Percentiles rank a stretch among this genome's conserved stretches.
phyloP scores from a whole-genome alignment of 2,113 vertebrate species.

The Oxyura jamaicensis region DNA sequence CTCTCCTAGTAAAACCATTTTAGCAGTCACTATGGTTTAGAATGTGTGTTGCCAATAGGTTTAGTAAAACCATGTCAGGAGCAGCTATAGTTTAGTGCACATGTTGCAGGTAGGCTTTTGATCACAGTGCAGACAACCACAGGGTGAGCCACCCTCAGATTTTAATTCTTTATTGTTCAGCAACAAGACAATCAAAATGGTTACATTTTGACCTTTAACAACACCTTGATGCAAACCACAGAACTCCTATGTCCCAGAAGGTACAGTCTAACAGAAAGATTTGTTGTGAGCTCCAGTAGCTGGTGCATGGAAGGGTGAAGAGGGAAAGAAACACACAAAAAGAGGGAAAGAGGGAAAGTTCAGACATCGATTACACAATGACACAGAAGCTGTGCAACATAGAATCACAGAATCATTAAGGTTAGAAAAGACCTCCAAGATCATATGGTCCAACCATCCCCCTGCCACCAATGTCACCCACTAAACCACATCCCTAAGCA shows the following conservation, averaged over 20 bases:
- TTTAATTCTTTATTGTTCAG: neutral
- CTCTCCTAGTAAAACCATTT: neutral
- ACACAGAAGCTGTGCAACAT: neutral
- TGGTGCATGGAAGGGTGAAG: neutral
- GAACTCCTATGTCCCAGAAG: neutral
- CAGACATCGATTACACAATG: neutral
- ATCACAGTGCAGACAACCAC: neutral
- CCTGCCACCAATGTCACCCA: too few relatives aligned
- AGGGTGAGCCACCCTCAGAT: neutral
- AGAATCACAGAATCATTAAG: too few relatives aligned
- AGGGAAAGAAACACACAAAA: neutral
- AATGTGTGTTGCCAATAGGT: neutral
- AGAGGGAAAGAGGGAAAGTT: neutral
- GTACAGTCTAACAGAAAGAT: neutral
- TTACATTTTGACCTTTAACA: neutral
- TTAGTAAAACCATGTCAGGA: neutral
- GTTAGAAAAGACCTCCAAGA: too few relatives aligned
- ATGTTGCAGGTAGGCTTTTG: neutral
- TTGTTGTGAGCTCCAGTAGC: neutral
- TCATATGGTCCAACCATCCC: too few relatives aligned
- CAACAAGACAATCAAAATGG: neutral
- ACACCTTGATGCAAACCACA: neutral
- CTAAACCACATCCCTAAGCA: too few relatives aligned
- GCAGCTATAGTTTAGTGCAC: neutral
- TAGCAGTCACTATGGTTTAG: neutral